Evolutionary conservation across 2,797 vertebrate species (phyloP).

Genomic region (Labeo calbasu): DNA sequence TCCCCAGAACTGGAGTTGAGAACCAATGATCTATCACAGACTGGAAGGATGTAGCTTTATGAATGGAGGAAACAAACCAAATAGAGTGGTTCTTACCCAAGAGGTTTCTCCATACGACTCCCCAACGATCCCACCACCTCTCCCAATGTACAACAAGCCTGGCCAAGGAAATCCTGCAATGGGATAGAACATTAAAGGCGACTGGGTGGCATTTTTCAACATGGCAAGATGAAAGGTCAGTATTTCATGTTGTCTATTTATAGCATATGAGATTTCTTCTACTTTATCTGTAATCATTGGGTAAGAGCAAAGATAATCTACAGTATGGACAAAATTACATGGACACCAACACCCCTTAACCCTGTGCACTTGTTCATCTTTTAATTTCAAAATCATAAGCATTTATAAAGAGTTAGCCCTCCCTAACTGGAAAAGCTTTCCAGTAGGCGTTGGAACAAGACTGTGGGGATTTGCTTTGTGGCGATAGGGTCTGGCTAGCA

Average conservation of each 20-base stretch:
- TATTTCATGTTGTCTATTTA: slow-evolving; percentile 4
- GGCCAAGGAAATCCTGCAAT: slow-evolving; percentile 94
- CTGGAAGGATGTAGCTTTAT: neutral
- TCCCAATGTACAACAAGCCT: slow-evolving; percentile 91
- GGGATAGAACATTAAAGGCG: slow-evolving; percentile 13
- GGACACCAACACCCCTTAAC: neutral
- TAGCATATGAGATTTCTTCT: neutral
- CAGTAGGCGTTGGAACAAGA: neutral
- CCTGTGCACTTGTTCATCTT: neutral
- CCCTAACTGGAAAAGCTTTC: neutral
- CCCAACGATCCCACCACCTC: slow-evolving; percentile 95
- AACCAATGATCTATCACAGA: neutral
- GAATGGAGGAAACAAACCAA: neutral
- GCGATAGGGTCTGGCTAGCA: neutral
- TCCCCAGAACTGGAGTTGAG: neutral
- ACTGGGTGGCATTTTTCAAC: neutral
- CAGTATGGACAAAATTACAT: neutral
- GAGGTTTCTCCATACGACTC: slow-evolving; percentile 89
- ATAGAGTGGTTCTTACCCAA: slow-evolving; percentile 83
- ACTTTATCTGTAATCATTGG: neutral
- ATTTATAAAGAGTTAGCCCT: neutral
- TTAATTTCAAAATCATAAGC: neutral
- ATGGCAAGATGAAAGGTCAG: slow-evolving; percentile 6
- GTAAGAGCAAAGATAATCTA: neutral
- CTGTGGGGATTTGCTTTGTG: neutral